Evolutionary conservation across 2,888 invertebrate genomes (phyloP).

Genomic region (Dryadula phaetusa): DNA sequence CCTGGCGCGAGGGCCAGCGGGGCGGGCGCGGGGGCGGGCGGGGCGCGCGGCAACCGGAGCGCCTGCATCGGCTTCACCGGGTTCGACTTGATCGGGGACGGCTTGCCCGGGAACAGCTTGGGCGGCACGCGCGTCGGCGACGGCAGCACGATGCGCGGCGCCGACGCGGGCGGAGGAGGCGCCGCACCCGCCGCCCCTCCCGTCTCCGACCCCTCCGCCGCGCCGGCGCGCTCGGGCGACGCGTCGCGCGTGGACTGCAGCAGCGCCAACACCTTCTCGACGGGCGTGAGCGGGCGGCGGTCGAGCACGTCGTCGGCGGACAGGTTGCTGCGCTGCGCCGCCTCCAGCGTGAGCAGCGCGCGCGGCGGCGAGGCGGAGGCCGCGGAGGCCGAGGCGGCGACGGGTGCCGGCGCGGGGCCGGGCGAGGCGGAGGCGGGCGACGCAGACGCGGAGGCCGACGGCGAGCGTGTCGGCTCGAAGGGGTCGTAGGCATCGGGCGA

Average conservation of each 20-base stretch:
- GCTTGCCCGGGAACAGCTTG: conserved; percentile 81
- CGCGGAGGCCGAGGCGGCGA: conserved; percentile 58
- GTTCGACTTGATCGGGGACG: conserved; percentile 83
- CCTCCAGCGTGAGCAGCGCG: conserved; percentile 71
- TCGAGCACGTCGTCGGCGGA: conserved; percentile 79
- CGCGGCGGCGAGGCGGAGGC: conserved; percentile 52
- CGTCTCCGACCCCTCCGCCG: conserved; percentile 35
- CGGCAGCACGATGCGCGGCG: conserved; percentile 78
- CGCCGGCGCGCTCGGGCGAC: conserved; percentile 66
- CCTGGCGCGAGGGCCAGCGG: no score
- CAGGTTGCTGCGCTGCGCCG: conserved; percentile 78
- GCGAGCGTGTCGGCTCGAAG: conserved; percentile 94
- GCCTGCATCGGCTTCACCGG: conserved; percentile 83
- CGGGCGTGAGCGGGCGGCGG: conserved; percentile 81
- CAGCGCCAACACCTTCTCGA: conserved; percentile 85
- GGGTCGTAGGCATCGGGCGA: conserved; percentile 95
- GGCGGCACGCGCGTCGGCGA: conserved; percentile 78
- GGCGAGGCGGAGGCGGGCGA: conserved; percentile 69
- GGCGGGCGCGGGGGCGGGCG: conserved; percentile 60
- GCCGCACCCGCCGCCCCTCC: conserved; percentile 66
- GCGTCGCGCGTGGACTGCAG: conserved; percentile 74
- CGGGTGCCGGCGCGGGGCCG: conserved; percentile 78
- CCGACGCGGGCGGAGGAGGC: conserved; percentile 49
- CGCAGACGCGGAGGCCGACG: conserved; percentile 86
- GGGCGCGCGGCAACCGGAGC: conserved; percentile 59